phyloP scores from a whole-genome alignment of 2,797 vertebrate species.

The Tragelaphus eurycerus region DNA sequence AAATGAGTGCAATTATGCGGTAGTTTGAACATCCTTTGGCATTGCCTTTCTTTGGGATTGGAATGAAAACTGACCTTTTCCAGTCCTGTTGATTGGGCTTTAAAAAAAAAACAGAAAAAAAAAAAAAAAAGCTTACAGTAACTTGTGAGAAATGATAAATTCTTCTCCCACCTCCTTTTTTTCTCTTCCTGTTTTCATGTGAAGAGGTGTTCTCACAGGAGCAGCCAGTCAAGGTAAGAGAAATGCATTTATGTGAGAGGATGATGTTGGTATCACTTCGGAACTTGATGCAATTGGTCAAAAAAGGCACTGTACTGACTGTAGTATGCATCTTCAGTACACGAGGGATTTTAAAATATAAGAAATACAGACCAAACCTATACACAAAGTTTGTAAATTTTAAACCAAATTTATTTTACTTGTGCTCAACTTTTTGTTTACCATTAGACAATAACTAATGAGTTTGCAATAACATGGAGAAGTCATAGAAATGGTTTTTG shows the following conservation, averaged over 20 bases:
- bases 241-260: not conserved
- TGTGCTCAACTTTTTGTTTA: not conserved
- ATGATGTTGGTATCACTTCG: not conserved
- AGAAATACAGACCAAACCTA: not conserved
- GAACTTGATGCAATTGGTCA: not conserved
- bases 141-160: not conserved
- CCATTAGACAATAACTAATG: not conserved
- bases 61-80: no score
- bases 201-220: not conserved
- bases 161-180: not conserved
- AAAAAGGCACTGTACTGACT: not conserved
- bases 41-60: no score
- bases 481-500: not conserved
- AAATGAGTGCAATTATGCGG: no score
- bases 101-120: not conserved
- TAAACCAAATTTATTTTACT: constrained; percentile 11
- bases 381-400: not conserved
- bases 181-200: not conserved
- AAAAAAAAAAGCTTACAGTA: not conserved
- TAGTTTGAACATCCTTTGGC: no score
- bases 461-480: not conserved
- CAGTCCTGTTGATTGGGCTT: not conserved
- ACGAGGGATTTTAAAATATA: not conserved
- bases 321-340: not conserved
- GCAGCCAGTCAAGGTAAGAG: not conserved